These are phyloP conservation scores for Lagorchestes hirsutus DNA, from an alignment of 2,797 vertebrate species.

Conservation along the genomic window DNA sequence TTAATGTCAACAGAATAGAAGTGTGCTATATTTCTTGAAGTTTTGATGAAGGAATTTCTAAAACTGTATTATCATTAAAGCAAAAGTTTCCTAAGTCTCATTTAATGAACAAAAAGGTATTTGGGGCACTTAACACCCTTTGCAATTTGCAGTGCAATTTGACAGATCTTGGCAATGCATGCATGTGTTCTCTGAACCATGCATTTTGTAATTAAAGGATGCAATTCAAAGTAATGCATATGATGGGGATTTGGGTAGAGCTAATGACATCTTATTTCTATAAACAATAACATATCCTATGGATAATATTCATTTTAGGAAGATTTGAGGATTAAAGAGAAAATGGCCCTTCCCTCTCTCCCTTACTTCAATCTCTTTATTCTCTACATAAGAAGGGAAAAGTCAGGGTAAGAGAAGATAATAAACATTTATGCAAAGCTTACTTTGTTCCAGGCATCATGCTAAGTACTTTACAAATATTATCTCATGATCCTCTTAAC, in stretches of 20 bases:
- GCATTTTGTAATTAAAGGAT: constrained; percentile 54
- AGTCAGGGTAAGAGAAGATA: neutral
- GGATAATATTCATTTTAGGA: constrained; percentile 51
- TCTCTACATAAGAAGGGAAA: neutral
- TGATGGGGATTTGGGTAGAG: constrained; percentile 39
- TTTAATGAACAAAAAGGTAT: constrained; percentile 39
- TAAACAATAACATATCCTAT: constrained; percentile 20
- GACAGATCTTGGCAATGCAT: constrained; percentile 6
- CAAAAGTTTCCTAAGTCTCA: constrained; percentile 57
- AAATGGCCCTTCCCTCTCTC: neutral
- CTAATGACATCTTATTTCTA: constrained; percentile 43
- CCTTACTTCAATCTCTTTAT: neutral
- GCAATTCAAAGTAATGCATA: constrained; percentile 19
- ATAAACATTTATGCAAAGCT: neutral
- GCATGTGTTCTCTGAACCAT: constrained; percentile 21
- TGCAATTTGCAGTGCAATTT: constrained; percentile 46
- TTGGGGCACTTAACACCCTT: constrained; percentile 46
- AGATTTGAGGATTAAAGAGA: constrained; percentile 43
- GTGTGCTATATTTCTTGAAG: neutral
- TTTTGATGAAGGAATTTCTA: constrained; percentile 53
- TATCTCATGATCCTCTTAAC: neutral
- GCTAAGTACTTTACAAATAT: neutral
- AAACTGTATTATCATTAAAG: constrained; percentile 33
- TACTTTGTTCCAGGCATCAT: neutral
- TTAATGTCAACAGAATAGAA: constrained; percentile 31